These are phyloP conservation scores for Taurulus bubalis DNA, from an alignment of 2,113 vertebrate species.

Conservation along the genomic window DNA sequence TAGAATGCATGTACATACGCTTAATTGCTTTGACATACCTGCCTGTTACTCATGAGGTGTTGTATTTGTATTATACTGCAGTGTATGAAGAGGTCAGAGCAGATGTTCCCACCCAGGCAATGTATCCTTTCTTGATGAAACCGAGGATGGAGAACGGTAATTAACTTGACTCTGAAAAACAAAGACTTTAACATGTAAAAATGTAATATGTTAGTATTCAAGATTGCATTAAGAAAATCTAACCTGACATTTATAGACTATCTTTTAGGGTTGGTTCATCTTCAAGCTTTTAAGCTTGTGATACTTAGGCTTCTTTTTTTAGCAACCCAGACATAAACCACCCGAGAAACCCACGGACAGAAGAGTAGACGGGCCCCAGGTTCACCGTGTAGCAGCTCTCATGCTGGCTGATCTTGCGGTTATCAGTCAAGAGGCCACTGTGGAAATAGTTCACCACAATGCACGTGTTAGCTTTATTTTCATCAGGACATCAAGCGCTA, in stretches of 20 bases:
- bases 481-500: no score
- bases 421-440: no score
- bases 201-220: no score
- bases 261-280: no score
- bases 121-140: background rate
- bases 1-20: no score
- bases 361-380: background rate
- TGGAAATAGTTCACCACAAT: background rate
- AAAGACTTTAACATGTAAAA: background rate
- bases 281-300: no score
- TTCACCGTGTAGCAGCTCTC: no score
- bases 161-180: background rate
- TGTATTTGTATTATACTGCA: background rate
- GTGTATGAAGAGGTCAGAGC: background rate
- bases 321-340: background rate
- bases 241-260: background rate
- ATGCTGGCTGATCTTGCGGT: no score
- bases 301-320: background rate
- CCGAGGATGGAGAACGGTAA: background rate
- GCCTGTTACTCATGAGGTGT: no score
- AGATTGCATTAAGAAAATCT: background rate
- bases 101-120: background rate
- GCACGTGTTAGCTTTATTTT: background rate
- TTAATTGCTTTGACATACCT: no score
- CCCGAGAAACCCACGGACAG: background rate